A percentile compares a stretch with the other conserved stretches of the same genome.
Conservation (phyloP, 2,113 vertebrate species). For the Cnemophilus loriae region DNA sequence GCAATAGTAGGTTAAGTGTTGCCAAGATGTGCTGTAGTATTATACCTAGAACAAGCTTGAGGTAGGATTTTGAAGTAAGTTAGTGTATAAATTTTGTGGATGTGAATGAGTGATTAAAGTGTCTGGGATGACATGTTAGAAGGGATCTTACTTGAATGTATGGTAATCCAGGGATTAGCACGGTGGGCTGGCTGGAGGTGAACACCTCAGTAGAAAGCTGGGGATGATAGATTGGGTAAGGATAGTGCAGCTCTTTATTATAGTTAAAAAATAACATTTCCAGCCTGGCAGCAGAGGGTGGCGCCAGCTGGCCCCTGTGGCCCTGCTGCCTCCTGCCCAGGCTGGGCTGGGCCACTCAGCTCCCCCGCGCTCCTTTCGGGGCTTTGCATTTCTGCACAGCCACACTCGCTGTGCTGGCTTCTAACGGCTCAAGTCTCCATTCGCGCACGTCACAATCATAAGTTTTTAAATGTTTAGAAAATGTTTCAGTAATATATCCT, state of each 20-base stretch:
- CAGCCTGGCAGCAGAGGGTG: background rate
- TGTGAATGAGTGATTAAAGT: background rate
- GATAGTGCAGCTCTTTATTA: background rate
- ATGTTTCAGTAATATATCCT: background rate
- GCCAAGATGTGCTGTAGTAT: background rate
- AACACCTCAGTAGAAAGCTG: background rate
- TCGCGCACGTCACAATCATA: fast-evolving
- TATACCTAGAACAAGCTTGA: background rate
- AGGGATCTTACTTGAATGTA: background rate
- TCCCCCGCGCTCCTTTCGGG: background rate
- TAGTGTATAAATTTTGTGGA: background rate
- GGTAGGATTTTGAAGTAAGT: background rate
- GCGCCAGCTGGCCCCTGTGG: background rate
- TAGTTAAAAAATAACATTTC: slow-evolving; percentile 28
- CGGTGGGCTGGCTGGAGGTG: background rate
- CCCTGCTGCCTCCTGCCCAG: background rate
- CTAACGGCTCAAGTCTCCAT: background rate
- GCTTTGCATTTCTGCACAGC: fast-evolving
- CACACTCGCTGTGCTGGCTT: fast-evolving
- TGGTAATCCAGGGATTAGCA: background rate
- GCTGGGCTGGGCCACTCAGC: fast-evolving
- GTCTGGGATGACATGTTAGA: background rate
- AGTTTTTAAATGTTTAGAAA: background rate
- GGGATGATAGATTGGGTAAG: background rate
- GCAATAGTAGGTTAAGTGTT: background rate